Evolutionary conservation across 2,113 vertebrate genomes (phyloP), one percentile per base, ranked within the genome.

Genomic region (Embiotoca jacksoni): DNA sequence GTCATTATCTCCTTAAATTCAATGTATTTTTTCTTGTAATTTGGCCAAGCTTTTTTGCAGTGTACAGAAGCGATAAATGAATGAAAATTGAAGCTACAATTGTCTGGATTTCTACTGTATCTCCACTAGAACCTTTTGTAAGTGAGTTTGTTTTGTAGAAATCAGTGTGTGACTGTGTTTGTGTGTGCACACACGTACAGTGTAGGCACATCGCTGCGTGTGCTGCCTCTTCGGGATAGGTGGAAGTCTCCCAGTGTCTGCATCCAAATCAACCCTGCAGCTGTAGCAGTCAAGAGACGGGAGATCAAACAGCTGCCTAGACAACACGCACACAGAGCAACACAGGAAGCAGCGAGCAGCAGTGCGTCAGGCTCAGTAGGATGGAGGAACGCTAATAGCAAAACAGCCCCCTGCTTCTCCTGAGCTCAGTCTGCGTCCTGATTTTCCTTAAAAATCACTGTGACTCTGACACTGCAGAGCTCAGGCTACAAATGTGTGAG

Each of bases 261-360:
- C 78, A 72, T 81, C 66, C 65, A 75, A 71, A 84, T 75, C 80
- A 50, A 33, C 57, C 72, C 77, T 53, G 56, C 60, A 86, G 78
- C 60, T 78, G 49, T 49, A 84, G 71, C 68, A 64, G 82, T 74
- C 79, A 68, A 81, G 80, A 86, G 78, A 80, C 49, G 47, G 49
- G 32, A 91, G 88, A 91, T 92, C 88, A 92, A 91, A 92, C 87
- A 87, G 80, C 78, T 83, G 80, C 82, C 83, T 81, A 67, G 78
- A 90, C 55, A 65, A 73, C 82, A 59, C 78, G 62, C 47, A 70
- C 67, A 56, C 64, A 58, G 31, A 76, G 55, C 52, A 56, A 56
- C 83, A 82, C 70, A 70, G 61, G 72, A 81, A 76, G 72, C 70
- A 33, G 46, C 60, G 67, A 77, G 72, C 50, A 74, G 68, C 56